Base-by-base conservation (phyloP, 2,797 vertebrate genomes). In the Dicrostonyx torquatus region DNA sequence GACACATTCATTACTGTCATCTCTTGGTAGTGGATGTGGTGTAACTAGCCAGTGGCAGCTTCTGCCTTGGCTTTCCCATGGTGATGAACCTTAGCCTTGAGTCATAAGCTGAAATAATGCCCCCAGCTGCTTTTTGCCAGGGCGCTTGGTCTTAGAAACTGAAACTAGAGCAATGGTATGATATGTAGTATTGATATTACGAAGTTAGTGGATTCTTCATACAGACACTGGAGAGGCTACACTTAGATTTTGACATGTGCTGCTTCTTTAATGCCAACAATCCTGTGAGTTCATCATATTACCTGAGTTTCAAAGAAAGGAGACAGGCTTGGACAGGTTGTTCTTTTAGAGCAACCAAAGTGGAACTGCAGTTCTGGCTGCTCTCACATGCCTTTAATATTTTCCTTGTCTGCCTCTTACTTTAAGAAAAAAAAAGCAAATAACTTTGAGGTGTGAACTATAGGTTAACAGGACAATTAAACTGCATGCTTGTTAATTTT, bases 361-460 rank as follows among this genome's bases (percentile, higher is more conserved):
- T 77, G 70, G 53, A 76, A 70, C 77, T 15, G 40, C 34, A 85
- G 84, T 55, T 66, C 75, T 48, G 6, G 20, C 45, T 18, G 31
- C 82, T 75, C 50, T 82, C 45, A 75, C 70, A 26, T 40, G 6
- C 31, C 72, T 88, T 91, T 70, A 62, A 66, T 45, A 53, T 64
- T 86, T 93, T 93, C 58, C 76, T 91, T 75, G n/a, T n/a, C 29
- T 88, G 62, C 45, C 34, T 88, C 68, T 86, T 58, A 50, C 31
- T 53, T 11, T 86, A 50, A 58, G 72, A 94, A 96, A 87, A 94
- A n/a, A 77, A 48, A 68, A 89, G 68, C 34, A 73, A 75, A 90
- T 72, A 70, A n/a, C 37, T 26, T 40, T 72, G 87, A 29, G 34
- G 22, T 37, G 6, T 45, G 53, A 93, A 48, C 64, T 94, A 1